These are phyloP conservation scores for Buphagus erythrorhynchus DNA, from an alignment of 2,797 vertebrate species.

Conservation along the genomic window DNA sequence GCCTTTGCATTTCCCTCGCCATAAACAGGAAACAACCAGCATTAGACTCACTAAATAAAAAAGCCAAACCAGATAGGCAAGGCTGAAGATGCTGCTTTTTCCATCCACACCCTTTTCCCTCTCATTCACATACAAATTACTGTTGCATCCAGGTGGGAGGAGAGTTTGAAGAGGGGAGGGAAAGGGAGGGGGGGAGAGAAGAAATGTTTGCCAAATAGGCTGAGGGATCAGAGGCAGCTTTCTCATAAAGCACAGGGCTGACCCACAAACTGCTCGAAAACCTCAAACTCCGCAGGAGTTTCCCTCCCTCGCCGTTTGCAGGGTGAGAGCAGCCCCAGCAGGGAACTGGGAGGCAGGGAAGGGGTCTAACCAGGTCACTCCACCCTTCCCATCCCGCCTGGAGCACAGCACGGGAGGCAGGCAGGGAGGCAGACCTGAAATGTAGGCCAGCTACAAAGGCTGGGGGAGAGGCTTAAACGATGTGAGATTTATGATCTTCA, in stretches of 20 bases:
- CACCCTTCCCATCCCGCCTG: slow-evolving; percentile 53
- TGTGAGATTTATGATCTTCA: slow-evolving; percentile 69
- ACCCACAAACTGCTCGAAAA: slow-evolving; percentile 56
- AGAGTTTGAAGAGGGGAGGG: slow-evolving; percentile 20
- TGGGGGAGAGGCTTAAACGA: slow-evolving; percentile 54
- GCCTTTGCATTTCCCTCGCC: slow-evolving; percentile 54
- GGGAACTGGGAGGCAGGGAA: slow-evolving; percentile 25
- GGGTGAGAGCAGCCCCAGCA: slow-evolving; percentile 43
- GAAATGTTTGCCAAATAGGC: slow-evolving; percentile 48
- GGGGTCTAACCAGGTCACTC: slow-evolving; percentile 68
- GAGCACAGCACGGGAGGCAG: background rate
- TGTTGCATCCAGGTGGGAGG: slow-evolving; percentile 58
- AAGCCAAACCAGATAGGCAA: slow-evolving; percentile 37
- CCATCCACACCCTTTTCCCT: slow-evolving; percentile 45
- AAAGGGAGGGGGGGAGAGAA: background rate
- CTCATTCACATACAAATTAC: slow-evolving; percentile 65
- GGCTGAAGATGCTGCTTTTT: slow-evolving; percentile 33
- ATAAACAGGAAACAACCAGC: slow-evolving; percentile 52
- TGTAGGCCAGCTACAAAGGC: slow-evolving; percentile 64
- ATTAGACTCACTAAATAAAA: background rate
- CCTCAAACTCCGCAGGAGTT: slow-evolving; percentile 29
- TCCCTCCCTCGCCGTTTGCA: slow-evolving; percentile 27
- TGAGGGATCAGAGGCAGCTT: slow-evolving; percentile 61
- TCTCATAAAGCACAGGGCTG: slow-evolving; percentile 60
- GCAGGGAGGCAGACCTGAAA: slow-evolving; percentile 61